Percentiles rank a stretch among this genome's conserved stretches.
phyloP scores from a whole-genome alignment of 1,140 invertebrate species.

The Brachionus calyciflorus region DNA sequence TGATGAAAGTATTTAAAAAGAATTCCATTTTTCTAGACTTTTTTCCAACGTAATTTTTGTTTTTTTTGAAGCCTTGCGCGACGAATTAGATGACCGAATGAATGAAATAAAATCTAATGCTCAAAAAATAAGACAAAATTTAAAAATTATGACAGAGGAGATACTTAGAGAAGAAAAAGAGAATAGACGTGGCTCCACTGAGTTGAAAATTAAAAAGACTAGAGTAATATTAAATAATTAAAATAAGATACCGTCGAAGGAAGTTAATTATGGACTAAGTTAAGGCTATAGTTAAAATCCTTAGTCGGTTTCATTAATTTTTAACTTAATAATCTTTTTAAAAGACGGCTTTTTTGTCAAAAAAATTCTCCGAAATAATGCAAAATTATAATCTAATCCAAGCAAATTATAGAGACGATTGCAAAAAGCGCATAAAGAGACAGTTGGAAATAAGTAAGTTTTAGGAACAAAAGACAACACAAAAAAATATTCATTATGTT shows the following conservation, averaged over 20 bases:
- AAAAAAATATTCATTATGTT: too few species aligned
- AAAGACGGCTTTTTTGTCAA: neutral
- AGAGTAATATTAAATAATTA: constrained; percentile 56
- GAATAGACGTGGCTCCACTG: constrained; percentile 87
- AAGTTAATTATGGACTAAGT: too few species aligned
- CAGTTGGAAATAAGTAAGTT: constrained; percentile 57
- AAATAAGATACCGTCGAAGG: neutral
- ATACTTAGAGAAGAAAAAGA: constrained; percentile 97
- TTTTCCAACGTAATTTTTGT: too few species aligned
- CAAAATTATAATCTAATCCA: constrained; percentile 55
- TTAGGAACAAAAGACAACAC: too few species aligned
- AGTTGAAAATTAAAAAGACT: constrained; percentile 97
- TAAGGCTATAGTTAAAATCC: too few species aligned
- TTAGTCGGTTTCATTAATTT: too few species aligned
- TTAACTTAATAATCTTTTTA: neutral
- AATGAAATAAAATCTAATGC: constrained; percentile 99
- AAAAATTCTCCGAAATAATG: constrained; percentile 57
- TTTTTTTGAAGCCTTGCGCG: constrained; percentile 81
- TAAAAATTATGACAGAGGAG: constrained; percentile 97
- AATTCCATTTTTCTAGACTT: too few species aligned
- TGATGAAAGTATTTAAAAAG: constrained; percentile 90
- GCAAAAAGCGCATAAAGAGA: constrained; percentile 54
- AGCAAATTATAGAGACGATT: constrained; percentile 54
- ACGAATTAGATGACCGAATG: constrained; percentile 98
- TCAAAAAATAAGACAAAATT: constrained; percentile 96